Evolutionary conservation across 2,888 invertebrate genomes (phyloP).

Genomic region (Stegophylla sp.): DNA sequence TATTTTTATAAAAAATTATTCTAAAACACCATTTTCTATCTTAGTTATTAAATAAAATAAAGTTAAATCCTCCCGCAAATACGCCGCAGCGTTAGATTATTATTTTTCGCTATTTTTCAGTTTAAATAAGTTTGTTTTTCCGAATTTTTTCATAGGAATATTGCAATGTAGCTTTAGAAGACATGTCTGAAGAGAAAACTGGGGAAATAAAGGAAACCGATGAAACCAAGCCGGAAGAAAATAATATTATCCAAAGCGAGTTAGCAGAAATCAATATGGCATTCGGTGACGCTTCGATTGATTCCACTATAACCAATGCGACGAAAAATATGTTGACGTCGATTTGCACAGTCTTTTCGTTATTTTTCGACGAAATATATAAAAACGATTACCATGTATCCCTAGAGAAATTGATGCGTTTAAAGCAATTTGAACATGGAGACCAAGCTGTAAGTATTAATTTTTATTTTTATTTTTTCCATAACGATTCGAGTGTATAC

Average conservation of each 20-base stretch:
- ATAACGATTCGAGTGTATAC: not conserved
- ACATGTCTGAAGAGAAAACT: not conserved
- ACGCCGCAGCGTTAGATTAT: too few relatives aligned
- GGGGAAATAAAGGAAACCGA: not conserved
- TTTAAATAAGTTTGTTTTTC: too few relatives aligned
- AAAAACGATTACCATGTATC: constrained; percentile 60
- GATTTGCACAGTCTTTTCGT: constrained; percentile 47
- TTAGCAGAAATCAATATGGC: not conserved
- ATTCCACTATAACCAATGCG: constrained; percentile 32
- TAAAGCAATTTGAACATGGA: constrained; percentile 16
- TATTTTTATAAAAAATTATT: too few relatives aligned
- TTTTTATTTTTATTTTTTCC: not conserved
- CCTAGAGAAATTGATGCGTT: constrained; percentile 39
- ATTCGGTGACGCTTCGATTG: too few relatives aligned
- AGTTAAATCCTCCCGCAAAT: too few relatives aligned
- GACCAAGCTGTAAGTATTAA: not conserved
- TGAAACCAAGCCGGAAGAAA: not conserved
- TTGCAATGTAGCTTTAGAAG: not conserved
- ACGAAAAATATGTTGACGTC: constrained; percentile 34
- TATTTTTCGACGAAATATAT: constrained; percentile 54
- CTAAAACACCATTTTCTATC: too few relatives aligned
- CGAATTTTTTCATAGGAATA: not conserved
- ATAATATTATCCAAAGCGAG: not conserved
- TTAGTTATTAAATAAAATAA: too few relatives aligned
- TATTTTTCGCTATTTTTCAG: too few relatives aligned